Percentiles rank a stretch among this genome's conserved stretches.
Conservation (phyloP, 2,113 vertebrate species). For the Ptyas mucosa region DNA sequence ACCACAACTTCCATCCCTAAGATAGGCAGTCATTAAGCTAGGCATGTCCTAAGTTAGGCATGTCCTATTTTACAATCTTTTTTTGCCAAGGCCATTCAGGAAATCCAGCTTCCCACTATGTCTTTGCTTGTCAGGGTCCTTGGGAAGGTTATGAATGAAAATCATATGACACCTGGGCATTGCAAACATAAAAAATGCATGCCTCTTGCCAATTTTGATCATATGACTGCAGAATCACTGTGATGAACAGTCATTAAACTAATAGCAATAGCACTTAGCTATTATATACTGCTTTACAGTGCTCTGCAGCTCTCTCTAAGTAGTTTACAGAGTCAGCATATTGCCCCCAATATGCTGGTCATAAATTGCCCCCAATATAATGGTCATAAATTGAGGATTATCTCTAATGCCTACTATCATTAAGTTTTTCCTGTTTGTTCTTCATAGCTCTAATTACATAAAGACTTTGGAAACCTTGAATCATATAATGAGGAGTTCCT, state of each 20-base stretch:
- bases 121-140: neutral
- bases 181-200: neutral
- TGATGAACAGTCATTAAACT: neutral
- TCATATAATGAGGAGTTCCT: neutral
- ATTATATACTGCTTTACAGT: too few species aligned
- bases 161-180: neutral
- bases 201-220: neutral
- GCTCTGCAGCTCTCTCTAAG: too few species aligned
- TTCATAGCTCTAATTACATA: neutral
- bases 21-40: neutral
- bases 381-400: neutral
- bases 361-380: neutral
- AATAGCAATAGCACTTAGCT: neutral
- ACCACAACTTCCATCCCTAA: neutral
- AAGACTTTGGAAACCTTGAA: neutral
- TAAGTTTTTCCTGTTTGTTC: neutral
- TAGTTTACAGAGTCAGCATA: too few species aligned
- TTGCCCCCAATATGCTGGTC: too few species aligned
- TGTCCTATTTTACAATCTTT: neutral
- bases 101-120: neutral
- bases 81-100: neutral
- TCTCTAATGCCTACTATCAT: neutral
- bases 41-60: neutral
- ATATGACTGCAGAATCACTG: neutral
- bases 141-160: neutral